Evolutionary conservation across 2,888 invertebrate species (phyloP), one percentile per base, ranked within the genome.

Genomic region (Taphrorychus bicolor): DNA sequence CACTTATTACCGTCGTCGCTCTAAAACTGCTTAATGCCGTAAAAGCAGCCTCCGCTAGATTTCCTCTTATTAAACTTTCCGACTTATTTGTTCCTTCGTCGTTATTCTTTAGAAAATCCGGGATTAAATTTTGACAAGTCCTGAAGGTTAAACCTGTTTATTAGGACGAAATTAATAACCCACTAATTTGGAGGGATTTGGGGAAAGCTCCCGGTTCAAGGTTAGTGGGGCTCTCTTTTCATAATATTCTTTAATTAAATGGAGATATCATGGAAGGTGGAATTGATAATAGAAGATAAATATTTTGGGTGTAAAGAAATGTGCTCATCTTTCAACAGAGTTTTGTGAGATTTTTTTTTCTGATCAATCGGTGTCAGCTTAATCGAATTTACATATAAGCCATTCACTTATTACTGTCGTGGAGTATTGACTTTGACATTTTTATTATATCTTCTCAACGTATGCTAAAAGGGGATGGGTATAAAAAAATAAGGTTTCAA

Each of bases 1-100:
- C 64, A 70, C 72, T 75, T 72, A 75, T 76, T 75, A 71, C 72
- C 66, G 67, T 71, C 71, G 67, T 72, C 66, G 67, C 57, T 66
- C 67, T 63, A 63, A 73, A 2, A 45, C n/a, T 65, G 69, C 72
- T 72, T 73, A 72, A 73, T 74, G 52, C 52, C 45, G 59, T 65
- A 54, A 65, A 65, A 59, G 53, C 64, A 7, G 45, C 59, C 32
- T 40, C 18, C 23, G 58, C 59, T 58, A 64, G 64, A 64, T 65
- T 53, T 59, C 49, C 60, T 66, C 66, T 66, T 66, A 66, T 66
- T 66, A 66, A 66, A 66, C 52, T 66, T 66, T 45, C 60, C 40
- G 51, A 66, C 66, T 66, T 60, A 66, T 66, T 66, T 66, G 66
- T 66, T 60, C 58, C 51, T 24, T 60, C 66, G 59, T 24, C 23